These are phyloP conservation scores for Hydrotaea cyrtoneurina DNA, from an alignment of 2,888 invertebrate species.

Conservation along the genomic window DNA sequence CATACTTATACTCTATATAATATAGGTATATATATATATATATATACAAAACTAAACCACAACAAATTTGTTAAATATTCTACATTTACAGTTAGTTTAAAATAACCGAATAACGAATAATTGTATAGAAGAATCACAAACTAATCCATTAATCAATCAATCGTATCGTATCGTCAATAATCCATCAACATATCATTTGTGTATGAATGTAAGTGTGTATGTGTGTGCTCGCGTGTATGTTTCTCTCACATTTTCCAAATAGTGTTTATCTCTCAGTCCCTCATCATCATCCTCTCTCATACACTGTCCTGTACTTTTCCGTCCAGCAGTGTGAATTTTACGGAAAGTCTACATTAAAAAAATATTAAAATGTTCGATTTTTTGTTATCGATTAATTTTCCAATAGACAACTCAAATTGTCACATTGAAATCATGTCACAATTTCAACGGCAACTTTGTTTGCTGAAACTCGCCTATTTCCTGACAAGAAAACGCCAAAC, in stretches of 20 bases:
- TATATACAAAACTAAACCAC: conserved; percentile 1
- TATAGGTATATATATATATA: conserved; percentile 16
- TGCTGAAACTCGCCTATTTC: no score
- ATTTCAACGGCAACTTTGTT: no score
- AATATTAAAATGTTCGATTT: no score
- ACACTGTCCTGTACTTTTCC: neutral
- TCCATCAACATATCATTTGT: conserved; percentile 54
- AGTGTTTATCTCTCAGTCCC: neutral
- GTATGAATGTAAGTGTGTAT: conserved; percentile 11
- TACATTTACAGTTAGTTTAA: conserved; percentile 28
- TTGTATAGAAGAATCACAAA: neutral
- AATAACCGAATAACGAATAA: conserved; percentile 1
- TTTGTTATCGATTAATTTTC: no score
- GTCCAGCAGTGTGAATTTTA: no score
- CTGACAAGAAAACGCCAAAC: no score
- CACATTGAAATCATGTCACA: no score
- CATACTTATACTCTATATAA: conserved; percentile 6
- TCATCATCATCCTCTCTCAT: neutral
- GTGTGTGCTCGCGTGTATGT: neutral
- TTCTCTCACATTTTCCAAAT: neutral
- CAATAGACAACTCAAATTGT: no score
- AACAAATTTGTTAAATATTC: conserved; percentile 10
- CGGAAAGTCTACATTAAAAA: no score
- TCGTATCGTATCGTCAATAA: conserved; percentile 31
- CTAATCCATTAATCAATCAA: conserved; percentile 1